Evolutionary conservation across 2,797 vertebrate genomes (phyloP).

Genomic region (Eulemur rubriventer): DNA sequence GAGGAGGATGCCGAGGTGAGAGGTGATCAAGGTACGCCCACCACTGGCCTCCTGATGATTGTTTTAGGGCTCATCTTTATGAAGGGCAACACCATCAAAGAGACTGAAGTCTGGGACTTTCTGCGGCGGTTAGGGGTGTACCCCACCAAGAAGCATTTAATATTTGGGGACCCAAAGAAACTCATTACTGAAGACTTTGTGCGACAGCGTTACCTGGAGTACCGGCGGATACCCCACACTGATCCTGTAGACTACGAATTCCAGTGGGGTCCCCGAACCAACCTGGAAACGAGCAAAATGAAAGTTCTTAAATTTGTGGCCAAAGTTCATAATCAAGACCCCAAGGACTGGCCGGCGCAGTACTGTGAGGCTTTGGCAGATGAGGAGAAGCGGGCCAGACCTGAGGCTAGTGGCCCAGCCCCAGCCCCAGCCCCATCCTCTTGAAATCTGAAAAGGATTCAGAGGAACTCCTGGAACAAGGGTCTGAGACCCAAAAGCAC

Average conservation of each 20-base stretch:
- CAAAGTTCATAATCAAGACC: constrained; percentile 84
- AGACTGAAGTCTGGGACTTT: constrained; percentile 88
- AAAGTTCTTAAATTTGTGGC: constrained; percentile 92
- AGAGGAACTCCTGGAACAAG: background rate
- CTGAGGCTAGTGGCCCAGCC: background rate
- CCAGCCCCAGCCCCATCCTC: background rate
- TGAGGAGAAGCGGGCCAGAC: constrained; percentile 61
- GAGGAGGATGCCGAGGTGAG: constrained; percentile 76
- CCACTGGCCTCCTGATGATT: constrained; percentile 90
- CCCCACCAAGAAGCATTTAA: constrained; percentile 87
- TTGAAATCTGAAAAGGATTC: background rate
- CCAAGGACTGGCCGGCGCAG: constrained; percentile 74
- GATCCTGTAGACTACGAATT: constrained; percentile 90
- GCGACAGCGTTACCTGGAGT: constrained; percentile 93
- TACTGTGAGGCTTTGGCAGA: constrained; percentile 76
- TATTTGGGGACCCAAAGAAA: constrained; percentile 93
- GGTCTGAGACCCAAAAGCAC: no score
- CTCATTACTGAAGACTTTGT: constrained; percentile 94
- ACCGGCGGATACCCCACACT: constrained; percentile 88
- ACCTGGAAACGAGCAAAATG: constrained; percentile 90
- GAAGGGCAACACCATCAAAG: constrained; percentile 91
- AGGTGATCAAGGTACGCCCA: constrained; percentile 84
- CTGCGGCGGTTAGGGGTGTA: constrained; percentile 89
- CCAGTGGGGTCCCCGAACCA: constrained; percentile 91
- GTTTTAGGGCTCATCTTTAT: constrained; percentile 93